Percentiles rank a stretch among this genome's conserved stretches.
Evolutionary conservation across 37 sponge, comb jelly and placozoan genomes (phyloP).

Genomic region (Axinella damicornis): DNA sequence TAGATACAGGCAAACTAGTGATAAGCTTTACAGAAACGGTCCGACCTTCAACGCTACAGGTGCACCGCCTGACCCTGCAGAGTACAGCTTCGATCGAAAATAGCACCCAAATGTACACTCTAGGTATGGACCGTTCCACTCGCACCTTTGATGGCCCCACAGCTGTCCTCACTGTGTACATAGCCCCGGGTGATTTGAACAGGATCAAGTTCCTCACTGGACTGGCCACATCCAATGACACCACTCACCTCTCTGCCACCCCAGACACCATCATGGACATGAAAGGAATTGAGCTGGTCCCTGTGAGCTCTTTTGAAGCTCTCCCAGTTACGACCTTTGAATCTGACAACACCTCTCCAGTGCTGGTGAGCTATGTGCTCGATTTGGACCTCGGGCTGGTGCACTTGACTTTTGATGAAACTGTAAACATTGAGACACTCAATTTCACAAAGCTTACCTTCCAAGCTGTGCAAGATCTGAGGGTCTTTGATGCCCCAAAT

Average conservation of each 20-base stretch:
- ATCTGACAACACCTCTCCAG: constrained; percentile 65
- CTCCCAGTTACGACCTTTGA: constrained; percentile 52
- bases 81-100: constrained; percentile 14
- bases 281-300: constrained; percentile 51
- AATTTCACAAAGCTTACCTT: constrained; percentile 53
- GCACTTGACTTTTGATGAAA: constrained; percentile 87
- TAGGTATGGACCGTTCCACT: constrained; percentile 37
- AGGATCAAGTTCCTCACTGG: constrained; percentile 73
- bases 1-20: constrained; percentile 58
- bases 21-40: constrained; percentile 87
- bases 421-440: constrained; percentile 75
- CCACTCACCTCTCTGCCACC: constrained; percentile 67
- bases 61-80: constrained; percentile 65
- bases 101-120: constrained; percentile 40
- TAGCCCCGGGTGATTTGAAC: constrained; percentile 72
- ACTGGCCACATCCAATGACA: constrained; percentile 67
- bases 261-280: constrained; percentile 64
- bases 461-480: constrained; percentile 59
- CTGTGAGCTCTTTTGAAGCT: constrained; percentile 38
- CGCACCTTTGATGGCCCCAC: constrained; percentile 42
- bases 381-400: constrained; percentile 70
- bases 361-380: constrained; percentile 55
- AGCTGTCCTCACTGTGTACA: constrained; percentile 57
- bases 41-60: constrained; percentile 45
- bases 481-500: constrained; percentile 5